These are phyloP conservation scores for Saccopteryx leptura DNA, from an alignment of 2,113 vertebrate genomes.

Conservation along the genomic window DNA sequence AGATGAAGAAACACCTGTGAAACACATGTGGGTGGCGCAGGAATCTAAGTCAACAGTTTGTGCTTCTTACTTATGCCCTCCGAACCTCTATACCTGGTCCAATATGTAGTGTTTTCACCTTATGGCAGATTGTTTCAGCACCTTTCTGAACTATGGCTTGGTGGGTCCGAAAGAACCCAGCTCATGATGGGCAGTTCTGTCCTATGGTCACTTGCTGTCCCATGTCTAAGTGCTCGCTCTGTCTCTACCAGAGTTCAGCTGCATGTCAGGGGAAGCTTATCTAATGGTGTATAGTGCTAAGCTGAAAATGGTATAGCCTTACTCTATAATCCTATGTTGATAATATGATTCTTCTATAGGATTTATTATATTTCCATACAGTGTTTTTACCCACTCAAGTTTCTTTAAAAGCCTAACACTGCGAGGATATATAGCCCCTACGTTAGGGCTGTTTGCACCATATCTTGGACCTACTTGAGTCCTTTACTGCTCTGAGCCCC, in stretches of 20 bases:
- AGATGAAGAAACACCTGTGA: background rate
- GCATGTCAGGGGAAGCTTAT: background rate
- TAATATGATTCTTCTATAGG: background rate
- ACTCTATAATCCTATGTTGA: background rate
- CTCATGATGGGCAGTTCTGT: background rate
- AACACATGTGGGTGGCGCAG: too few relatives aligned
- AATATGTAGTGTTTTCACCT: background rate
- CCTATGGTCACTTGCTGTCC: background rate
- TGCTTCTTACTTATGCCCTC: background rate
- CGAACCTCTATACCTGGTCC: background rate
- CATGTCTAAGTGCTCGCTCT: background rate
- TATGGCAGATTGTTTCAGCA: background rate
- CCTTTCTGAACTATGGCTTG: background rate
- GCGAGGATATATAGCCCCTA: background rate
- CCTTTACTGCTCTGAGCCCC: background rate
- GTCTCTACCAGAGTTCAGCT: background rate
- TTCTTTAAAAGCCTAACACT: background rate
- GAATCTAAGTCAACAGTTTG: background rate
- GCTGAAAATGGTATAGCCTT: background rate
- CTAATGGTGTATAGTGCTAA: background rate
- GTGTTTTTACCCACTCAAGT: background rate
- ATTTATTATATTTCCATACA: background rate
- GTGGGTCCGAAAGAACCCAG: background rate
- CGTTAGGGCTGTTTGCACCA: background rate
- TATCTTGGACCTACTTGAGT: background rate